Percentiles rank a stretch among this genome's conserved stretches.
phyloP scores from a whole-genome alignment of 2,113 vertebrate genomes.

The Craseonycteris thonglongyai region DNA sequence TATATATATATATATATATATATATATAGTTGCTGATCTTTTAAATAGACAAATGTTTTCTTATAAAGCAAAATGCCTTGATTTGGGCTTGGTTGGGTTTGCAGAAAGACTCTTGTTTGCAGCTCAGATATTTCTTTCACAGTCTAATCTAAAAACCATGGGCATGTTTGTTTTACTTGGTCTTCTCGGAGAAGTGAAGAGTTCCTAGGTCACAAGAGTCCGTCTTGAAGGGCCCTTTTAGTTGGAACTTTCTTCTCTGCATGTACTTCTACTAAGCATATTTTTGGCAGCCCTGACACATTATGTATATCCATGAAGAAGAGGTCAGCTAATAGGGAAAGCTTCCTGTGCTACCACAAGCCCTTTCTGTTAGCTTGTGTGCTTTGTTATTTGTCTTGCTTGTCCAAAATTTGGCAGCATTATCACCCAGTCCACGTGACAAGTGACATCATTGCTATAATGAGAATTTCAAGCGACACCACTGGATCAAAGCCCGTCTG shows the following conservation, averaged over 20 bases:
- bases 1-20: no score
- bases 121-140: background rate
- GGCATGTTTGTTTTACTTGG: background rate
- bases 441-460: constrained; percentile 66
- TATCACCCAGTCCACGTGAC: constrained; percentile 58
- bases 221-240: background rate
- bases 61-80: constrained; percentile 23
- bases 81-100: background rate
- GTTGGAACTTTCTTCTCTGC: background rate
- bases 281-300: background rate
- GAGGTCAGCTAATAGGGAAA: background rate
- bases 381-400: constrained; percentile 32
- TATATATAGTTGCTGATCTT: background rate
- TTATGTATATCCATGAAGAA: background rate
- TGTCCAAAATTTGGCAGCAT: constrained; percentile 57
- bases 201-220: background rate
- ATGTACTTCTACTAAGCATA: background rate
- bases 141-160: background rate
- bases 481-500: constrained; percentile 66
- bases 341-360: background rate
- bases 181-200: constrained; percentile 4
- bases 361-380: background rate
- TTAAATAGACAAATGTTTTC: constrained; percentile 1
- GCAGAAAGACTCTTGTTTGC: background rate
- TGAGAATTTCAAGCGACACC: constrained; percentile 58